Conservation (phyloP, 1,140 invertebrate genomes). For the Hestina assimilis region DNA sequence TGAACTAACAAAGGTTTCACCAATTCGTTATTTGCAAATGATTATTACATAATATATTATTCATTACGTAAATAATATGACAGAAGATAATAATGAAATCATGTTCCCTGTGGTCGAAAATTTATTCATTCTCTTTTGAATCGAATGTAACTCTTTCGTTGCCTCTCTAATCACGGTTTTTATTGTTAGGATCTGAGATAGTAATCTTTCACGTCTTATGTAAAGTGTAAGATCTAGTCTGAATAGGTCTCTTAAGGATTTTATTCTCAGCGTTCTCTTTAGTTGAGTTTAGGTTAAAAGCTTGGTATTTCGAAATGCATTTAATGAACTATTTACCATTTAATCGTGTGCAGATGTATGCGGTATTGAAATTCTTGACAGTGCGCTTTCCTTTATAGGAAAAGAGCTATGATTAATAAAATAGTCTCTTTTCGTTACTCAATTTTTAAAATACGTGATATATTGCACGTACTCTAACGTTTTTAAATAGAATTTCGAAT, state of each 20-base stretch:
- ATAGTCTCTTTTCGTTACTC: no score
- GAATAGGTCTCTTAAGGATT: slow-evolving; percentile 12
- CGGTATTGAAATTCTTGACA: not conserved
- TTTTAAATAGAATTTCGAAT: not conserved
- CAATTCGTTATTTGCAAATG: not conserved
- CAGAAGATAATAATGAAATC: no score
- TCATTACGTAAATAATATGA: not conserved
- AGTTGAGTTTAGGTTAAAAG: slow-evolving; percentile 9
- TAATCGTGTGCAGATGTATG: slow-evolving; percentile 20
- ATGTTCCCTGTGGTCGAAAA: no score
- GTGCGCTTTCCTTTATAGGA: not conserved
- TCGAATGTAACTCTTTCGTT: no score
- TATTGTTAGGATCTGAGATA: not conserved
- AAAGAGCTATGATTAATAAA: no score
- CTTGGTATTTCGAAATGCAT: slow-evolving; percentile 1
- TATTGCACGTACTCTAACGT: no score
- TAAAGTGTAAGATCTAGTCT: not conserved
- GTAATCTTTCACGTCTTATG: slow-evolving; percentile 3
- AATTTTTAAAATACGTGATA: no score
- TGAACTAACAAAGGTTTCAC: no score
- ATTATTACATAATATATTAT: not conserved
- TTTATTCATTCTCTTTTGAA: no score
- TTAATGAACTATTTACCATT: slow-evolving; percentile 12
- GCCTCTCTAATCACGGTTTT: not conserved
- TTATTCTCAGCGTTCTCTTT: not conserved